Conservation (phyloP, 2,113 vertebrate species). For the Chamaea fasciata region DNA sequence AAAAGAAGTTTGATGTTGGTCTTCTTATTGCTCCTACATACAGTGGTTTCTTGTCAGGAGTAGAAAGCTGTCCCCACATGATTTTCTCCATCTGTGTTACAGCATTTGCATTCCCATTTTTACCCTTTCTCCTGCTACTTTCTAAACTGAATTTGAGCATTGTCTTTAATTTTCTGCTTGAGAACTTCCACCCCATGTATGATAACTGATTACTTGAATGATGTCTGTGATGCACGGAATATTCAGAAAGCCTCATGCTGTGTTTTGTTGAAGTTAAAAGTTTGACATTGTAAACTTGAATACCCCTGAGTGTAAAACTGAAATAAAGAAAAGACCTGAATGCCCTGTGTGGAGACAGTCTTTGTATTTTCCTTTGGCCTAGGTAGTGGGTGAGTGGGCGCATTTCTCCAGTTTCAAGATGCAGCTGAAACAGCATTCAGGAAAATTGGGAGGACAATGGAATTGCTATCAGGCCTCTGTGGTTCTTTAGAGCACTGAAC, state of each 20-base stretch:
- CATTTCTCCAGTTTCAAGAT: background rate
- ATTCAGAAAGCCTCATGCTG: rapidly evolving
- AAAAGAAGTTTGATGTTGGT: background rate
- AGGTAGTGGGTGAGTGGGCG: rapidly evolving
- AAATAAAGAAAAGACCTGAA: background rate
- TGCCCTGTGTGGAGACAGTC: background rate
- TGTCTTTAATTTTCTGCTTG: too few relatives aligned
- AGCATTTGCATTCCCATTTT: background rate
- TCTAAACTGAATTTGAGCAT: background rate
- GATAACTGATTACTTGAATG: background rate
- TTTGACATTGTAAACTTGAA: background rate
- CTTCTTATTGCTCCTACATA: background rate
- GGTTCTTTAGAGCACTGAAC: background rate
- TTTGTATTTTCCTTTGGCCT: background rate
- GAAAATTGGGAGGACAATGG: too few relatives aligned
- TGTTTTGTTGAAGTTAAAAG: background rate
- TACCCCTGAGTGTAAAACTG: background rate
- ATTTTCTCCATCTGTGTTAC: background rate
- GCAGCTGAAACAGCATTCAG: rapidly evolving
- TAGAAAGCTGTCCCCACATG: rapidly evolving
- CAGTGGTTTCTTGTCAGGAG: background rate
- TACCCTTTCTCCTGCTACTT: background rate
- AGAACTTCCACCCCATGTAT: rapidly evolving
- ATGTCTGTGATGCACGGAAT: rapidly evolving
- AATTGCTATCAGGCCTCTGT: rapidly evolving